These are phyloP conservation scores for Chiroxiphia lanceolata DNA, from an alignment of 2,797 vertebrate genomes.

Conservation along the genomic window DNA sequence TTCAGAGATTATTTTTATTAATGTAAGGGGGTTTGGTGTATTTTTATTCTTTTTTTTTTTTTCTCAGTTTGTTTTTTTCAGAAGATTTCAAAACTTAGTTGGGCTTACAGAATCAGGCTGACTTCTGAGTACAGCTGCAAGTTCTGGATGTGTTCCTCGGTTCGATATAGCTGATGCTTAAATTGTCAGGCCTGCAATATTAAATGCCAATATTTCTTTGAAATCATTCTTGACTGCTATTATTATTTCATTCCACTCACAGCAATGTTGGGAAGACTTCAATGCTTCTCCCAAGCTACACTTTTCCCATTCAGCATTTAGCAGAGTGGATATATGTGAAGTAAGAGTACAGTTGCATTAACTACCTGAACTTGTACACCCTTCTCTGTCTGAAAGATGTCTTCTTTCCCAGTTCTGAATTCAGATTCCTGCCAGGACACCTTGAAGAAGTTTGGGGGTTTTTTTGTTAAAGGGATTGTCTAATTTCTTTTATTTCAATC, in stretches of 20 bases:
- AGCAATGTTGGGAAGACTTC: background rate
- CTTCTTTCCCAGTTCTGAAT: background rate
- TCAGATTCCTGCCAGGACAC: background rate
- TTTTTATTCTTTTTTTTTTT: background rate
- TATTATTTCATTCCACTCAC: background rate
- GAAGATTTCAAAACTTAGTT: background rate
- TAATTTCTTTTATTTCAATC: background rate
- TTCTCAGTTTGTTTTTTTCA: accelerated
- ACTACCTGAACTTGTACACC: background rate
- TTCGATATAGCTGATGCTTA: background rate
- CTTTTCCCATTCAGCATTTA: background rate
- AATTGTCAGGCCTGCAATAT: background rate
- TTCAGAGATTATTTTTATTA: background rate
- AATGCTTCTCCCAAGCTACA: background rate
- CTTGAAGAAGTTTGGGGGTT: background rate
- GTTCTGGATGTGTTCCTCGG: background rate
- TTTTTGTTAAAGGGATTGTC: background rate
- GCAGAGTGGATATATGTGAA: background rate
- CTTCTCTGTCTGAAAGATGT: background rate
- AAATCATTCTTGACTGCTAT: background rate
- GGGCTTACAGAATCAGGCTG: background rate
- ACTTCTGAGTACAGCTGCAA: background rate
- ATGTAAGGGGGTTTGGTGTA: accelerated
- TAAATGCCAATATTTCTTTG: background rate
- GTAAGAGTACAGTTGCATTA: background rate